Conservation (phyloP, 2,888 invertebrate genomes). For the Drosophila glabriapex region DNA sequence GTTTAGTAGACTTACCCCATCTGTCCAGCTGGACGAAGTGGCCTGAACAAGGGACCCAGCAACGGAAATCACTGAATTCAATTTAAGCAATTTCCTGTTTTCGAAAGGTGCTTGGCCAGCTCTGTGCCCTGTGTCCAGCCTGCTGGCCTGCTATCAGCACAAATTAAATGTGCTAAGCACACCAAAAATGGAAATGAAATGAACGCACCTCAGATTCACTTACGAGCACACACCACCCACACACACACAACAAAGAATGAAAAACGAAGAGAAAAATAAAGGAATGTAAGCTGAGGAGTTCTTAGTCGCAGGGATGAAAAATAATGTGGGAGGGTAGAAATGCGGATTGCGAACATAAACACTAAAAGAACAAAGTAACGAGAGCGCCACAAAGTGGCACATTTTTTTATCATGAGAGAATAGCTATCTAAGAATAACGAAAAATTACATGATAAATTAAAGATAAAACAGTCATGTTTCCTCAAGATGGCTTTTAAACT, state of each 20-base stretch:
- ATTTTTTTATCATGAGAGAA: background rate
- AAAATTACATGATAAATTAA: background rate
- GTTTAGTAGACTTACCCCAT: slow-evolving; percentile 14
- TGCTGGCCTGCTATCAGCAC: slow-evolving; percentile 20
- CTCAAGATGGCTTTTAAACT: background rate
- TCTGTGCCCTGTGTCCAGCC: slow-evolving; percentile 9
- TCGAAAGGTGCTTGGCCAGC: slow-evolving; percentile 52
- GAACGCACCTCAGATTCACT: slow-evolving; percentile 32
- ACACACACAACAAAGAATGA: slow-evolving; percentile 2
- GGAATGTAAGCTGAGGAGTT: slow-evolving; percentile 10
- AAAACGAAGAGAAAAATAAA: slow-evolving; percentile 6
- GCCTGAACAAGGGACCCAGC: slow-evolving; percentile 16
- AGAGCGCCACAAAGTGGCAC: background rate
- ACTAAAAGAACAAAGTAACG: background rate
- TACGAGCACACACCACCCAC: slow-evolving; percentile 16
- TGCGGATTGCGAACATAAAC: background rate
- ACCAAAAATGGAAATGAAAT: slow-evolving; percentile 34
- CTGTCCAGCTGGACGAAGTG: slow-evolving; percentile 8
- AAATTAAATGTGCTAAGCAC: slow-evolving; percentile 69
- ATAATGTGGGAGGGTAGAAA: background rate
- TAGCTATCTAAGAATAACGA: background rate
- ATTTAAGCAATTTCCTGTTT: slow-evolving; percentile 75
- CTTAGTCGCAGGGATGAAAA: slow-evolving; percentile 5
- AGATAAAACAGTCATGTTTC: background rate
- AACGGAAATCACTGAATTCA: slow-evolving; percentile 74